Conservation (phyloP, 2,797 vertebrate species). For the Anabas testudineus region DNA sequence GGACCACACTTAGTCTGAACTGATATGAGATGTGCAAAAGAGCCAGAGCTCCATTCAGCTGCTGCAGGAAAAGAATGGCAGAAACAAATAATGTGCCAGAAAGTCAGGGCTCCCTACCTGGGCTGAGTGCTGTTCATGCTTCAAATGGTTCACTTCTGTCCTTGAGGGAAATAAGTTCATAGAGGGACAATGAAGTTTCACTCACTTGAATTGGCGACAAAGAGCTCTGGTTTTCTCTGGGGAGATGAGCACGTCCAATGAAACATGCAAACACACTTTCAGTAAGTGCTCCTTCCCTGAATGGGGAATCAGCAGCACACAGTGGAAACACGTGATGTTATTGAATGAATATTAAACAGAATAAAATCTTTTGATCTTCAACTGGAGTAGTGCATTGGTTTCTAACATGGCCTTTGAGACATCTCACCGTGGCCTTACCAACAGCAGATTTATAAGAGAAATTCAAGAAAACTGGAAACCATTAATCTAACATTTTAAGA, state of each 20-base stretch:
- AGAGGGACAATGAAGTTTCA: conserved; percentile 42
- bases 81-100: conserved; percentile 59
- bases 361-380: conserved; percentile 6
- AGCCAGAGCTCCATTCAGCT: conserved; percentile 38
- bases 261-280: conserved; percentile 25
- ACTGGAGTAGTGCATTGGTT: neutral
- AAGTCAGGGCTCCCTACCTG: conserved; percentile 54
- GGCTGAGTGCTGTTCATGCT: conserved; percentile 60
- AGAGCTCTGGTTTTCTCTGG: conserved; percentile 39
- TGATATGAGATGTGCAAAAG: conserved; percentile 37
- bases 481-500: too few species aligned
- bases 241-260: conserved; percentile 4
- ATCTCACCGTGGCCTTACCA: too few species aligned
- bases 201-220: conserved; percentile 32
- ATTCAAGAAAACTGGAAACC: neutral
- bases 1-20: conserved; percentile 35
- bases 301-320: neutral
- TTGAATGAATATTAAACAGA: conserved; percentile 8
- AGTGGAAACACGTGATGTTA: neutral
- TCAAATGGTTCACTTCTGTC: conserved; percentile 56
- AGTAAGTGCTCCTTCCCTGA: conserved; percentile 18
- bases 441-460: neutral
- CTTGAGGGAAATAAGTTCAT: conserved; percentile 50
- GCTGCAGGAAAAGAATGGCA: conserved; percentile 49
- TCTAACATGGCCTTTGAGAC: too few species aligned